Percentiles rank a stretch among this genome's conserved stretches.
These are phyloP conservation scores for Dicranocentrus wangi DNA, from an alignment of 2,888 invertebrate species.

Conservation along the genomic window DNA sequence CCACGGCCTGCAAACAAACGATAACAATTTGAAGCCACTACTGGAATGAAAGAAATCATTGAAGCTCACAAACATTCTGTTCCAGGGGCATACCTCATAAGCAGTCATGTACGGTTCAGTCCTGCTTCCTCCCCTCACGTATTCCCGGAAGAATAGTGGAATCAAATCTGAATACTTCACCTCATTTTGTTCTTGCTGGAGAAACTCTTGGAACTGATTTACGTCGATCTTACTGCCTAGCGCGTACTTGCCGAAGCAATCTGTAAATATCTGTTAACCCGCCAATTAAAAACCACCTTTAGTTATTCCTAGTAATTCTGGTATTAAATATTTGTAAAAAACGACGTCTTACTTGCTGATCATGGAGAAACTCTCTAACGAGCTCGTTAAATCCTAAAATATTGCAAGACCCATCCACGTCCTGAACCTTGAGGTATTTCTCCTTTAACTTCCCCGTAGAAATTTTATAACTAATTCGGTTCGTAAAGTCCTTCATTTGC, in stretches of 20 bases:
- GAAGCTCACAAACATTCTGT: too few species aligned
- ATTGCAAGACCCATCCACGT: slow-evolving; percentile 30
- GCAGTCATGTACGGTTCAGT: slow-evolving; percentile 58
- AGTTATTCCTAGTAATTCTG: background rate
- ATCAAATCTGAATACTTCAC: slow-evolving; percentile 22
- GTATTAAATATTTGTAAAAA: background rate
- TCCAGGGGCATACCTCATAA: too few species aligned
- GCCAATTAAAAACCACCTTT: background rate
- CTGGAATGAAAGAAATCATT: too few species aligned
- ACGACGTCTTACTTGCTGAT: slow-evolving; percentile 63
- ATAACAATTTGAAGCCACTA: too few species aligned
- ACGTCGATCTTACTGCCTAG: slow-evolving; percentile 50
- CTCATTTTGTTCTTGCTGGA: slow-evolving; percentile 60
- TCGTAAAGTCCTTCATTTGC: slow-evolving; percentile 65
- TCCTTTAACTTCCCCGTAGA: slow-evolving; percentile 62
- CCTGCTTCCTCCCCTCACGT: slow-evolving; percentile 46
- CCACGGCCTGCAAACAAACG: too few species aligned
- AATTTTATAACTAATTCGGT: slow-evolving; percentile 57
- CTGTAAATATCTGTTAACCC: slow-evolving; percentile 63
- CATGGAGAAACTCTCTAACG: slow-evolving; percentile 60
- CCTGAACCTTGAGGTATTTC: slow-evolving; percentile 44
- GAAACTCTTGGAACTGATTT: slow-evolving; percentile 61
- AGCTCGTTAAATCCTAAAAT: slow-evolving; percentile 38
- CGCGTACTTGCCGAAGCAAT: slow-evolving; percentile 65
- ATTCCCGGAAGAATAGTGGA: slow-evolving; percentile 60